Evolutionary conservation across 2,113 vertebrate species (phyloP).

Genomic region (Sterna hirundo): DNA sequence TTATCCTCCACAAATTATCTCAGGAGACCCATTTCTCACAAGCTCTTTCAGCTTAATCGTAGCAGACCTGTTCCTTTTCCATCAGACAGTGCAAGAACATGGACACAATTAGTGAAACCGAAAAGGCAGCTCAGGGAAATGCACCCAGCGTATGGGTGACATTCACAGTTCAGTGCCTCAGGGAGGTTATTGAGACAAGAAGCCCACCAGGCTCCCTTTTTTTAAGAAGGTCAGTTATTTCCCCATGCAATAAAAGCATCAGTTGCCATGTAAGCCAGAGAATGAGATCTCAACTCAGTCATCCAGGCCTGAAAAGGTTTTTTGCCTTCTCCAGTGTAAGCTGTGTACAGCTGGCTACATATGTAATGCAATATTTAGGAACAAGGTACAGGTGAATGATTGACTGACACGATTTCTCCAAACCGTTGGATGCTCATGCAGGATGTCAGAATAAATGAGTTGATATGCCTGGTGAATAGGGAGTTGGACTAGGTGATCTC

Average conservation of each 20-base stretch:
- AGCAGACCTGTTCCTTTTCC: conserved; percentile 11
- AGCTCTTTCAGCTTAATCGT: background rate
- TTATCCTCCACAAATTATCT: conserved; percentile 47
- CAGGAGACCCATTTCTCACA: conserved; percentile 46
- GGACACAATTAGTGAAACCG: conserved; percentile 5
- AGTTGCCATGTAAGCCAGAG: background rate
- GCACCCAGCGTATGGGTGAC: background rate
- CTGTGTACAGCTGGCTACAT: background rate
- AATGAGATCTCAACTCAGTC: background rate
- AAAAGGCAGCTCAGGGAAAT: background rate
- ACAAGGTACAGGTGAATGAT: background rate
- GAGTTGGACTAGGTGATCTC: too few relatives aligned
- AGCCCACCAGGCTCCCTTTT: background rate
- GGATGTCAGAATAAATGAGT: background rate
- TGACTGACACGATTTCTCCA: background rate
- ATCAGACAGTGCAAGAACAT: background rate
- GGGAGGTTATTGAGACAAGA: background rate
- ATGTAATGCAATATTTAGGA: background rate
- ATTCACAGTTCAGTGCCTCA: background rate
- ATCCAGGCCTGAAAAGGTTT: background rate
- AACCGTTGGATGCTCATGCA: background rate
- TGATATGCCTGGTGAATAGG: background rate
- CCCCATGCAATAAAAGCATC: background rate
- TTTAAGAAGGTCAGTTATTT: background rate
- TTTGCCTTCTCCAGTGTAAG: background rate